A percentile compares a stretch with the other conserved stretches of the same genome.
phyloP scores from a whole-genome alignment of 2,113 vertebrate species.

The Channa argus region DNA sequence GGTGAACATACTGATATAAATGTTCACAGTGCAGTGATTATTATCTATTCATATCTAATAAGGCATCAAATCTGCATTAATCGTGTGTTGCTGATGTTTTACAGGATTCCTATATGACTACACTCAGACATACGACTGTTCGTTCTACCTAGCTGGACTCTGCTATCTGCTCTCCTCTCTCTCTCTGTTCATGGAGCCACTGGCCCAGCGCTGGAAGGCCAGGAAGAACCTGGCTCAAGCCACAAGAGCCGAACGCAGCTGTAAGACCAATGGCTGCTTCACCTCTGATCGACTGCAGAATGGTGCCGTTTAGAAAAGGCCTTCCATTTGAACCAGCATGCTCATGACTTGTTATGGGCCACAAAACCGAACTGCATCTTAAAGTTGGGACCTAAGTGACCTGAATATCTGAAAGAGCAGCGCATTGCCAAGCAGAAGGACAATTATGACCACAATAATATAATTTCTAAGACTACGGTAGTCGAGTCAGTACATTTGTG shows the following conservation, averaged over 20 bases:
- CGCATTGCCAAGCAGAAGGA: slow-evolving; percentile 12
- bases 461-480: slow-evolving; percentile 30
- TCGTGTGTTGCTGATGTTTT: slow-evolving; percentile 36
- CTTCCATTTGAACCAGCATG: slow-evolving; percentile 51
- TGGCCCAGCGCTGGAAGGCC: slow-evolving; percentile 85
- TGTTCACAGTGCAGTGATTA: no score
- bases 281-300: slow-evolving; percentile 71
- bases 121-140: slow-evolving; percentile 91
- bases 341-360: slow-evolving; percentile 32
- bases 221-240: slow-evolving; percentile 64
- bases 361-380: slow-evolving; percentile 40
- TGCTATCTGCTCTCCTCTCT: slow-evolving; percentile 91
- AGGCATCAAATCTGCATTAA: no score
- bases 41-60: no score
- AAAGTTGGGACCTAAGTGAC: slow-evolving; percentile 41
- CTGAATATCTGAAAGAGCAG: slow-evolving; percentile 29
- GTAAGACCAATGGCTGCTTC: slow-evolving; percentile 79
- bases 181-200: slow-evolving; percentile 90
- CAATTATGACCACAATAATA: slow-evolving; percentile 33
- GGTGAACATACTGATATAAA: no score
- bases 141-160: slow-evolving; percentile 92
- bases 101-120: slow-evolving; percentile 93
- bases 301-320: slow-evolving; percentile 70
- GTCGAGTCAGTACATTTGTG: neutral
- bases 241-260: slow-evolving; percentile 62